phyloP scores from a whole-genome alignment of 2,888 invertebrate genomes.

The Chymomyza procnemis region DNA sequence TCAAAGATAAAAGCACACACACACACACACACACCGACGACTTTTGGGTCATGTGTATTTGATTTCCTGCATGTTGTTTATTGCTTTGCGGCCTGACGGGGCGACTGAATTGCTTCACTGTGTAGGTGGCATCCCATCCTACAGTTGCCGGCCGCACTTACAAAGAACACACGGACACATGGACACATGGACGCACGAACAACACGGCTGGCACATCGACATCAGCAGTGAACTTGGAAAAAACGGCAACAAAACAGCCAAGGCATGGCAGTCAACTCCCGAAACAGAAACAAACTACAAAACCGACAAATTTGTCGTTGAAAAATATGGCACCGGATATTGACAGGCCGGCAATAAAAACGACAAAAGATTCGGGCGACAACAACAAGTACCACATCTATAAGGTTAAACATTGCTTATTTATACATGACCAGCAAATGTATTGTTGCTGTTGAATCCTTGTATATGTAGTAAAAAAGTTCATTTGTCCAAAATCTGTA shows the following conservation, averaged over 20 bases:
- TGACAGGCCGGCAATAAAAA: constrained; percentile 64
- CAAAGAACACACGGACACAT: no score
- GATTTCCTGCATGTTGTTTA: constrained; percentile 8
- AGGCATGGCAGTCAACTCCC: background rate
- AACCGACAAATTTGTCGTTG: constrained; percentile 49
- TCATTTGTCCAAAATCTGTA: no score
- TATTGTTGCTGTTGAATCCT: no score
- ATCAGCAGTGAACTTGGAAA: constrained; percentile 31
- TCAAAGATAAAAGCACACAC: constrained; percentile 12
- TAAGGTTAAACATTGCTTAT: constrained; percentile 48
- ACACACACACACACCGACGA: constrained; percentile 31
- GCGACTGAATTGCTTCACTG: background rate
- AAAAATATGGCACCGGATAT: constrained; percentile 55
- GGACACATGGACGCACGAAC: background rate
- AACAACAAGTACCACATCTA: constrained; percentile 28
- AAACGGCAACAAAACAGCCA: constrained; percentile 47
- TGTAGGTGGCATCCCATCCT: background rate
- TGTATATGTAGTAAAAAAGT: no score
- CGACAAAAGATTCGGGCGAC: constrained; percentile 49
- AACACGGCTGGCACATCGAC: background rate
- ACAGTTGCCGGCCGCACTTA: background rate
- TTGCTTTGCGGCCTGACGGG: constrained; percentile 5
- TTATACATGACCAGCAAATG: constrained; percentile 30
- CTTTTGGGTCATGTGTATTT: constrained; percentile 7
- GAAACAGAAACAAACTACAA: constrained; percentile 11